These are phyloP conservation scores for Hyaena hyaena DNA, from an alignment of 2,113 vertebrate genomes.

Conservation along the genomic window DNA sequence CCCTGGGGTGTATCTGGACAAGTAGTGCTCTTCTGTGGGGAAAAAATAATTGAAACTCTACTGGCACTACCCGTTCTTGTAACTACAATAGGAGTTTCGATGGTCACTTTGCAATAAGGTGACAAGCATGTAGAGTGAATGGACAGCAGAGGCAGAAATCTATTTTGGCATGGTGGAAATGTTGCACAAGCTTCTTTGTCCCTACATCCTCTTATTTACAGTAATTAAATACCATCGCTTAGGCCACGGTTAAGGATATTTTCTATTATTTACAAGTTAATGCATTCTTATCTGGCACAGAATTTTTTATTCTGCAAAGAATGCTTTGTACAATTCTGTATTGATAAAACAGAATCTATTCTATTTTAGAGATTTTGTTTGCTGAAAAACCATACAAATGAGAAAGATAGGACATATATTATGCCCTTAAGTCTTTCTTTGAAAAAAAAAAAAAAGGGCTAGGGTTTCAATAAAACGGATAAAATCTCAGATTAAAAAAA, in stretches of 20 bases:
- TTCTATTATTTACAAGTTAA: slow-evolving; percentile 5
- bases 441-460: neutral
- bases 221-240: neutral
- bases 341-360: slow-evolving; percentile 26
- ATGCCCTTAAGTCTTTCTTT: neutral
- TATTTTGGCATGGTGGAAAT: neutral
- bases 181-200: neutral
- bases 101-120: neutral
- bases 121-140: neutral
- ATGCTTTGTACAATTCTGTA: neutral
- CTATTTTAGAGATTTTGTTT: neutral
- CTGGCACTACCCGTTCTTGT: neutral
- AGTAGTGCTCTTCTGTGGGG: neutral
- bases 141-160: neutral
- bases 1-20: neutral
- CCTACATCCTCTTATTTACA: neutral
- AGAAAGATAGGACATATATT: neutral
- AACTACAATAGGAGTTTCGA: neutral
- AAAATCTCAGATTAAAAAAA: neutral
- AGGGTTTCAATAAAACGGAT: neutral
- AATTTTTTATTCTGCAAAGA: neutral
- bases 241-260: neutral
- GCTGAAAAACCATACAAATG: neutral
- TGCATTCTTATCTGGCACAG: neutral
- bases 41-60: no score